Evolutionary conservation across 2,888 invertebrate species (phyloP), one percentile per base, ranked within the genome.

Genomic region (Protodeltote pygarga): DNA sequence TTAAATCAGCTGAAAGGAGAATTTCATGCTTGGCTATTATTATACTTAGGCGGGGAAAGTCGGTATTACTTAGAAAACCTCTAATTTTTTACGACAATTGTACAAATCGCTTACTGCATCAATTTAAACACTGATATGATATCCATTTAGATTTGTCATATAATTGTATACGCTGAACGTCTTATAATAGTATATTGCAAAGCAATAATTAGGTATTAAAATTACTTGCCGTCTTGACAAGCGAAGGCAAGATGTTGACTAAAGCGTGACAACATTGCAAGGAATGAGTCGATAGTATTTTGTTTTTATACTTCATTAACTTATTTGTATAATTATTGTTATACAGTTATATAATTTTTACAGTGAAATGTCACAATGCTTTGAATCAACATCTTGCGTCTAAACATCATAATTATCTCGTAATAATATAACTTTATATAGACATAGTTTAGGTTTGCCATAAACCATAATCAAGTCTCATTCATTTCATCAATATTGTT

Each of bases 391-490:
- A 60, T 17, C 23, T 37, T 41, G 46, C 27, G 25, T 45, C 31
- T 41, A 53, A 58, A 60, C 39, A 59, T 57, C 39, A 44, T 67
- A 66, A 59, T 60, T 48, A 63, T 64, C 50, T 65, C 42, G 54
- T 55, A 63, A 44, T 40, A 54, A 44, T 52, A 49, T 48, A 64
- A 65, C 50, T 48, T 42, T 64, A 54, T 39, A 61, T 60, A 63
- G 54, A 65, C 39, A 65, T 55, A 67, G 45, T 51, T 53, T 52
- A 53, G 59, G 57, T 64, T 54, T 53, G 41, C 23, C 8, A 49
- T 60, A 33, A 65, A 68, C 55, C 61, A 60, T 63, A 67, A 67
- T 74, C 69, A 76, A 79, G 75, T 79, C 77, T 77, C 68, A 64
- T 75, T 35, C 65, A 65, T 73, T 76, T 70, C 54, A 59, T 58